A percentile compares a stretch with the other conserved stretches of the same genome.
Evolutionary conservation across 1,140 invertebrate species (phyloP).

Genomic region (Phortica variegata): DNA sequence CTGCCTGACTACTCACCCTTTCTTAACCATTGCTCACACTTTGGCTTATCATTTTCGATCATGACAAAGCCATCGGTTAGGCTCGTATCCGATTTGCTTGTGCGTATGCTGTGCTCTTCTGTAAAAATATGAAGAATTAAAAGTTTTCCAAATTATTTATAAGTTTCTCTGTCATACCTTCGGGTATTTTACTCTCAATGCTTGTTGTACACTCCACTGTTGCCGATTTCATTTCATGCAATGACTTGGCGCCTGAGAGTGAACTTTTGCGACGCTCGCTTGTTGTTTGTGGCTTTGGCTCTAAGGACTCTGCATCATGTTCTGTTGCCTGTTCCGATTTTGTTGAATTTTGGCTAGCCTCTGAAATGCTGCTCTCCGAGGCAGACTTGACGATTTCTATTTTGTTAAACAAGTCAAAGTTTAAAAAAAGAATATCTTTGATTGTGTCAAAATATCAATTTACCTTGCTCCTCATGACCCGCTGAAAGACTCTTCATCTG

Average conservation of each 20-base stretch:
- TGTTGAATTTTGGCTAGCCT: conserved; percentile 70
- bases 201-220: conserved; percentile 33
- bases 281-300: conserved; percentile 9
- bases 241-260: conserved; percentile 47
- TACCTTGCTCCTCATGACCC: conserved; percentile 38
- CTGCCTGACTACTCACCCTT: conserved; percentile 61
- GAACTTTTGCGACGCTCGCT: conserved; percentile 42
- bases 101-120: conserved; percentile 62
- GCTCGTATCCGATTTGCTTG: conserved; percentile 88
- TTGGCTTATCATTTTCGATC: conserved; percentile 59
- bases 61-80: conserved; percentile 89
- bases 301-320: too few relatives aligned
- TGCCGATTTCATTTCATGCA: conserved; percentile 53
- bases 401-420: too few relatives aligned
- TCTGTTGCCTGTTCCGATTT: conserved; percentile 67
- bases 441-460: background rate
- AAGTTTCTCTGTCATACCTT: conserved; percentile 22
- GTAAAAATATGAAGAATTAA: conserved; percentile 2
- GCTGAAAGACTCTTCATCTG: conserved; percentile 66
- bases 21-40: conserved; percentile 63
- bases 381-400: conserved; percentile 72
- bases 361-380: conserved; percentile 83
- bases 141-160: background rate
- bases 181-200: conserved; percentile 25
- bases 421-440: background rate